Conservation (phyloP, 2,888 invertebrate genomes). For the Aspidapion aeneum region DNA sequence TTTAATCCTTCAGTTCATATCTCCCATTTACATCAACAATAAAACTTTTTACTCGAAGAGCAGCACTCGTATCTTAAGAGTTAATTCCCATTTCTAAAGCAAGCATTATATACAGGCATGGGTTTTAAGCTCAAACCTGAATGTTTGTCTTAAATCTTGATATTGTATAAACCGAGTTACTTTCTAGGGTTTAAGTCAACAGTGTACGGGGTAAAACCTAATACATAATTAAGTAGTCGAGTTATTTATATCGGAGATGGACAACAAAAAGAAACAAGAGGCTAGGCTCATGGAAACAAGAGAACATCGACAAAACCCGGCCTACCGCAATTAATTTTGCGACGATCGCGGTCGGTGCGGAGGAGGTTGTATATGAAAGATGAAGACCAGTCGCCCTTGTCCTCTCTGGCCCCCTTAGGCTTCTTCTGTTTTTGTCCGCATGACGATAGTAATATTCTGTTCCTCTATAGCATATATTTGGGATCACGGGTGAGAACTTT, state of each 20-base stretch:
- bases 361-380: not conserved
- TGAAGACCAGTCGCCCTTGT: not conserved
- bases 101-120: not conserved
- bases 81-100: not conserved
- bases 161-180: slow-evolving; percentile 25
- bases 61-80: not conserved
- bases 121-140: too few relatives aligned
- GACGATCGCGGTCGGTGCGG: slow-evolving; percentile 12
- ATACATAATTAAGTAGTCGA: slow-evolving; percentile 14
- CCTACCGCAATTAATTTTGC: slow-evolving; percentile 25
- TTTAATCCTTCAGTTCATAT: not conserved
- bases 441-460: too few relatives aligned
- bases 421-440: too few relatives aligned
- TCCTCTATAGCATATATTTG: too few relatives aligned
- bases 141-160: slow-evolving; percentile 22
- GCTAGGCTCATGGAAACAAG: slow-evolving; percentile 17
- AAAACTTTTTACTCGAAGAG: not conserved
- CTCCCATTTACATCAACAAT: not conserved
- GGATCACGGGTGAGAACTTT: too few relatives aligned
- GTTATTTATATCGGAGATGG: slow-evolving; percentile 16
- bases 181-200: slow-evolving; percentile 21
- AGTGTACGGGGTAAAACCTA: slow-evolving; percentile 15
- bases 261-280: slow-evolving; percentile 18
- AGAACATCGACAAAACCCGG: slow-evolving; percentile 20
- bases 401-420: not conserved